Conservation (phyloP, 2,113 vertebrate species). For the Chaetodon auriga region DNA sequence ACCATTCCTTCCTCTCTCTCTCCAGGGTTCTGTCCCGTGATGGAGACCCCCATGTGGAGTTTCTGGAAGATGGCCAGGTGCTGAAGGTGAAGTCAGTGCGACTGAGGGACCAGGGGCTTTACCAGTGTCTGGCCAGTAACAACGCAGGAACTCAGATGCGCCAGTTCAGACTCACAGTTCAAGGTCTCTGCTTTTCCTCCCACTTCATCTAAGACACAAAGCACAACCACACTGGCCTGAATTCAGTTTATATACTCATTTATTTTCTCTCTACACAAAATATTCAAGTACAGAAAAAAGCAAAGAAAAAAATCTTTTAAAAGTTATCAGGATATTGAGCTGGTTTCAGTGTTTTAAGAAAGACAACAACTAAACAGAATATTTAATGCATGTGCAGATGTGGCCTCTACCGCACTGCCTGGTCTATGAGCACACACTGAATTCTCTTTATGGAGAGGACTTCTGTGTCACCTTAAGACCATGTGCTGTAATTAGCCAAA, state of each 20-base stretch:
- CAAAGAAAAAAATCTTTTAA: neutral
- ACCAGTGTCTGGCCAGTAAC: constrained; percentile 90
- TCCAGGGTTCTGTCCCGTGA: constrained; percentile 83
- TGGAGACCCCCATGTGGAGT: constrained; percentile 83
- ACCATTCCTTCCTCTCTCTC: neutral
- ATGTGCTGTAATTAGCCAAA: constrained; percentile 1
- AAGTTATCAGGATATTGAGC: neutral
- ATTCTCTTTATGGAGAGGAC: constrained; percentile 6
- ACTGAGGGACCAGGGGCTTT: constrained; percentile 86
- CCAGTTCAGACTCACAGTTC: constrained; percentile 86
- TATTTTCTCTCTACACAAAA: neutral
- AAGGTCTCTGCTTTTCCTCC: constrained; percentile 72
- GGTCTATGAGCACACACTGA: constrained; percentile 6
- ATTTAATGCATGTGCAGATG: constrained; percentile 11
- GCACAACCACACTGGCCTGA: neutral
- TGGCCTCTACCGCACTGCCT: neutral
- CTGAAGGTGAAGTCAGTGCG: constrained; percentile 83
- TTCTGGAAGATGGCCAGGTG: constrained; percentile 85
- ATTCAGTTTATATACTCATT: neutral
- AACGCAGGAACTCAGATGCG: constrained; percentile 88
- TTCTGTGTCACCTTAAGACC: neutral
- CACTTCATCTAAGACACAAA: neutral
- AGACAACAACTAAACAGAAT: constrained; percentile 1
- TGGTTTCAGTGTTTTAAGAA: neutral
- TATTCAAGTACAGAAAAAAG: neutral